Base-by-base conservation (phyloP, 2,797 vertebrate genomes). In the Anabacerthia variegaticeps region DNA sequence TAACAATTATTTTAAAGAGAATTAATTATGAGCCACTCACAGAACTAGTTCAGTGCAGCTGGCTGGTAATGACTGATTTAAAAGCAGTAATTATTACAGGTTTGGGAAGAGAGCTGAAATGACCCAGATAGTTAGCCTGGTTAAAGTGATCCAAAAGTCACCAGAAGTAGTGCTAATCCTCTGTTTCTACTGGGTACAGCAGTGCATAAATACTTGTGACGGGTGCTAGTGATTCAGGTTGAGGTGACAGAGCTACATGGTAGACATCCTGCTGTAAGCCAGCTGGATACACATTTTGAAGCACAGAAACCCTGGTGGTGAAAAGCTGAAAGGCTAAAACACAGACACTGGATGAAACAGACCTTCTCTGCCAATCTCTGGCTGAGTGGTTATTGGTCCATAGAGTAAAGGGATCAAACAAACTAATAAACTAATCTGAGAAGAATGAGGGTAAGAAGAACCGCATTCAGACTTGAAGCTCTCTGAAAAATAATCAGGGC, bases 51-150 rank as follows among this genome's bases (percentile, higher is more conserved):
- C 72, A 78, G 30, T 73, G 61, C 84, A 96, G 85, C 92, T 93
- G 84, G 78, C 87, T 91, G 71, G 39, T 66, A 89, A 78, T 36
- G 71, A 75, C 72, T 94, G 75, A 80, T 96, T 96, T 51, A 78
- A 93, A 97, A 85, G 73, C 10, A 75, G 58, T 93, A 93, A 93
- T 97, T 97, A 96, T 94, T 97, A 71, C 52, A 86, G 93, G 84
- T 89, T 89, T 97, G 76, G 89, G 94, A 94, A 96, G 86, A 91
- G 84, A 97, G 88, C 71, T 89, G 72, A 96, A 97, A 96, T 96
- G 89, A 96, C 87, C 90, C 95, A 96, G 96, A 97, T 96, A 94
- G 94, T 96, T 95, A 96, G 86, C 85, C 56, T 10, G 26, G 94
- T 93, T 94, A 96, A 97, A 93, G 65, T 88, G 91, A 97, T 95